A percentile compares a stretch with the other conserved stretches of the same genome.
Evolutionary conservation across 1,140 invertebrate genomes (phyloP).

Genomic region (Bemisia tabaci): DNA sequence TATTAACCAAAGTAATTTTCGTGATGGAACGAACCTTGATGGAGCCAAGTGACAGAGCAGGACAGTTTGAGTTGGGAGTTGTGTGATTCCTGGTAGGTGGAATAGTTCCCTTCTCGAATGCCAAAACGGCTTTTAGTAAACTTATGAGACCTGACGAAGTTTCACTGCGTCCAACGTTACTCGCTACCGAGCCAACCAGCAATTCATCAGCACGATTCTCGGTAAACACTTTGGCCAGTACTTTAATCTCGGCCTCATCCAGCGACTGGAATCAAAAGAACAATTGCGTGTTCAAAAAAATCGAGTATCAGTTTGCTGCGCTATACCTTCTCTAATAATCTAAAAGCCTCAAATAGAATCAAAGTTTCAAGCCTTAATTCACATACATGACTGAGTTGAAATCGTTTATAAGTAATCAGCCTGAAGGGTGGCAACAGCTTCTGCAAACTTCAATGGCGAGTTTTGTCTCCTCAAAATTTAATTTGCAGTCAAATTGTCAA

Average conservation of each 20-base stretch:
- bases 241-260: slow-evolving; percentile 21
- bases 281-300: background rate
- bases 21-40: slow-evolving; percentile 20
- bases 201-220: slow-evolving; percentile 36
- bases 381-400: no score
- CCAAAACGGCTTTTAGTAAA: slow-evolving; percentile 37
- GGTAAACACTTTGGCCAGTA: slow-evolving; percentile 17
- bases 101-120: slow-evolving; percentile 20
- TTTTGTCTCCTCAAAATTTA: no score
- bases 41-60: slow-evolving; percentile 36
- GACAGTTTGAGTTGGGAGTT: slow-evolving; percentile 34
- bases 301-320: no score
- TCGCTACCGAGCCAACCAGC: slow-evolving; percentile 57
- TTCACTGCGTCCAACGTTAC: slow-evolving; percentile 63
- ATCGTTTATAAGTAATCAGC: no score
- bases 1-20: no score
- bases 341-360: no score
- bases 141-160: slow-evolving; percentile 45
- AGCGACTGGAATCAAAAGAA: slow-evolving; percentile 11
- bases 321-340: no score
- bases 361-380: no score
- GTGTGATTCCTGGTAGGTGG: slow-evolving; percentile 24
- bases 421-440: no score
- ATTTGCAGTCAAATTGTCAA: no score
- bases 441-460: no score